Base-by-base conservation (phyloP, 37 sponge, comb jelly and placozoan species). In the Halisarca cf. caerulea region DNA sequence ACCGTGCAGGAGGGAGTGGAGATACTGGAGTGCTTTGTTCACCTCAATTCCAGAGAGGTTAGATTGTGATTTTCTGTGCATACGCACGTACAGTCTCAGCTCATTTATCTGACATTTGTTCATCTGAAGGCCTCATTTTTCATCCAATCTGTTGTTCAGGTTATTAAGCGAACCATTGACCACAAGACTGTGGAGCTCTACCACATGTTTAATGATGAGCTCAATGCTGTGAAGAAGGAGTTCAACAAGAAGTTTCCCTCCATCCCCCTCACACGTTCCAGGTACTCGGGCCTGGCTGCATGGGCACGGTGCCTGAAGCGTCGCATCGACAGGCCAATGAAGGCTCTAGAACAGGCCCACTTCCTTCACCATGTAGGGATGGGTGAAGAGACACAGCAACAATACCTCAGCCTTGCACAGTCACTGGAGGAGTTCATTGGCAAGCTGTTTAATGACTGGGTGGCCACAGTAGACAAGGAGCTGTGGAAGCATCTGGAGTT, bases 401-500 rank as follows among this genome's bases (percentile, higher is more conserved):
- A 88, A 73, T 98, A 96, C 82, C 87, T 86, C 34, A 87, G 90
- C 53, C 88, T 98, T 62, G 92, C 92, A 28, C 91, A 94, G 69
- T 92, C 83, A 23, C 87, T 98, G 30, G 94, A 96, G 55, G 96
- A 96, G 79, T 98, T 89, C 74, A 91, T 98, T 33, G 89, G 90
- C 20, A 98, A 98, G 87, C 88, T 79, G 47, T 98, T 96, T 86
- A 90, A 92, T 25, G 96, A 98, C 23, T 98, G 99, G 99, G 86
- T 84, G 2, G 57, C 55, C 62, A 89, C 87, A 18, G 91, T 97
- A 42, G 95, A 95, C 79, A 92, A 88, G 82, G 99, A 98, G 44
- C 88, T 93, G 0, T 9, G 66, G 64, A 89, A 78, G 73, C 86
- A 79, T 54, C 85, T 98, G 61, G 96, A 98, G 72, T 61, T 51